phyloP scores from a whole-genome alignment of 2,113 vertebrate genomes.

The Oxygymnocypris stewartii region DNA sequence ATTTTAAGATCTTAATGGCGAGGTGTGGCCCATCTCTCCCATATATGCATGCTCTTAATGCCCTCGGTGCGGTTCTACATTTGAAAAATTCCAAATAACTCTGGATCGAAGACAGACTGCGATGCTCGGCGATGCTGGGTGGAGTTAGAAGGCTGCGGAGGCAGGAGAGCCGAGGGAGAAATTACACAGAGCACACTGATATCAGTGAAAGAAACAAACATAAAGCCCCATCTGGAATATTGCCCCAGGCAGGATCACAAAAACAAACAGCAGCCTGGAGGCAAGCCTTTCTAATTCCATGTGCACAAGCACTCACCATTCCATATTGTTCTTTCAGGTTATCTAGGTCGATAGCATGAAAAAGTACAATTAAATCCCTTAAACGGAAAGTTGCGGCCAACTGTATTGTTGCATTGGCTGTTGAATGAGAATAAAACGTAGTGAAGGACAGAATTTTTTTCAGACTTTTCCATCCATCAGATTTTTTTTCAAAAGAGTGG shows the following conservation, averaged over 20 bases:
- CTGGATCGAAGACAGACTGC: constrained; percentile 54
- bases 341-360: constrained; percentile 38
- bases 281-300: constrained; percentile 56
- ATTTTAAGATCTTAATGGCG: constrained; percentile 60
- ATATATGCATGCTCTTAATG: constrained; percentile 48
- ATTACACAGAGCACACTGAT: constrained; percentile 60
- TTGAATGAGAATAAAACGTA: neutral
- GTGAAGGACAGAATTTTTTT: neutral
- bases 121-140: constrained; percentile 43
- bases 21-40: constrained; percentile 41
- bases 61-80: constrained; percentile 51
- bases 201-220: constrained; percentile 53
- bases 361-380: constrained; percentile 51
- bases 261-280: constrained; percentile 69
- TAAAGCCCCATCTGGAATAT: constrained; percentile 64
- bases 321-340: constrained; percentile 41
- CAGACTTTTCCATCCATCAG: neutral
- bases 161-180: constrained; percentile 59
- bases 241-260: constrained; percentile 63
- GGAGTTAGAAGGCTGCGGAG: constrained; percentile 49
- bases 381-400: neutral
- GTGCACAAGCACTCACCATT: constrained; percentile 48
- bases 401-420: neutral
- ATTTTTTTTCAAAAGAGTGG: no score
- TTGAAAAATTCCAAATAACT: constrained; percentile 45